These are phyloP conservation scores for Anableps anableps DNA, from an alignment of 2,797 vertebrate genomes.

Conservation along the genomic window DNA sequence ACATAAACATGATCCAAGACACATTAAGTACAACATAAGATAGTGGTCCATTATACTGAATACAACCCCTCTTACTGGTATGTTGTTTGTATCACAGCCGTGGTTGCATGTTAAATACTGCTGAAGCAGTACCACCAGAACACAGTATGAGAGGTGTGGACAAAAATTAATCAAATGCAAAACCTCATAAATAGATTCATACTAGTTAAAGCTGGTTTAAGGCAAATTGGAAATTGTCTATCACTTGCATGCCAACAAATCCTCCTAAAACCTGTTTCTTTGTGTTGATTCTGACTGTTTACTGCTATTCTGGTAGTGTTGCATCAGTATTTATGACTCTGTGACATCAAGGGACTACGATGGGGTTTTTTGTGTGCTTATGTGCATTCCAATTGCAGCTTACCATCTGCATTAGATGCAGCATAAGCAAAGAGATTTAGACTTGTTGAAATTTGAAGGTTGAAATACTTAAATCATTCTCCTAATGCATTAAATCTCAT, in stretches of 20 bases:
- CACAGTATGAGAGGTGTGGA: not conserved
- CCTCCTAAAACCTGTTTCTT: not conserved
- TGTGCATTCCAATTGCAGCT: not conserved
- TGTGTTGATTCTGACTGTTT: not conserved
- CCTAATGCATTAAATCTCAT: constrained; percentile 1
- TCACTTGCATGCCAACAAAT: not conserved
- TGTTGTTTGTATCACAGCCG: not conserved
- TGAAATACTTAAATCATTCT: constrained; percentile 7
- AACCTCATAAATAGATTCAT: not conserved
- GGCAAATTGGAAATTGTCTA: not conserved
- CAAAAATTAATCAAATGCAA: not conserved
- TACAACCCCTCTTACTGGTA: not conserved
- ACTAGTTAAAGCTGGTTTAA: not conserved
- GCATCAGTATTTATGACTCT: not conserved
- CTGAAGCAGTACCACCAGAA: not conserved
- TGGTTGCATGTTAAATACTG: not conserved
- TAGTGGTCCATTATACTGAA: not conserved
- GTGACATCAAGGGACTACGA: not conserved
- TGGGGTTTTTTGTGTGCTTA: not conserved
- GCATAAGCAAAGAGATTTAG: not conserved
- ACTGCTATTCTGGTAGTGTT: not conserved
- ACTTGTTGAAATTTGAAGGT: not conserved
- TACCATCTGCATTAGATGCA: not conserved
- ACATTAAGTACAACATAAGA: not conserved
- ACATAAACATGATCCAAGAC: not conserved